Evolutionary conservation across 2,888 invertebrate genomes (phyloP).

Genomic region (Leuctra nigra): DNA sequence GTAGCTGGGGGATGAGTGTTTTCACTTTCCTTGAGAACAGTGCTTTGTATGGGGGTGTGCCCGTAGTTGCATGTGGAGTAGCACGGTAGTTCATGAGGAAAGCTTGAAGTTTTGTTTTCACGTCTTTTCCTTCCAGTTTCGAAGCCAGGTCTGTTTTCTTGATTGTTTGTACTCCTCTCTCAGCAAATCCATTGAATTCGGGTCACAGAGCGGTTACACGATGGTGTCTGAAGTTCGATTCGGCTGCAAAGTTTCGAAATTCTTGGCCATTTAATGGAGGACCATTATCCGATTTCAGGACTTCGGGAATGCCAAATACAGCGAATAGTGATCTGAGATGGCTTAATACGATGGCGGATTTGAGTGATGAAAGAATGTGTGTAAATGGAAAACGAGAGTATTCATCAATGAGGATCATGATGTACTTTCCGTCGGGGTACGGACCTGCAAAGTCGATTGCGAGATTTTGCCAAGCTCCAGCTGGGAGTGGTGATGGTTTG

Average conservation of each 20-base stretch:
- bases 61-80: not conserved
- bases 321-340: not conserved
- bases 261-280: not conserved
- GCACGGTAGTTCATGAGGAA: not conserved
- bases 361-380: not conserved
- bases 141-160: not conserved
- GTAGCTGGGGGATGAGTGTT: not conserved
- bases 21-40: not conserved
- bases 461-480: not conserved
- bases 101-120: not conserved
- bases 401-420: not conserved
- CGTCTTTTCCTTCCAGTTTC: not conserved
- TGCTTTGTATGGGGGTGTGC: not conserved
- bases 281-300: not conserved
- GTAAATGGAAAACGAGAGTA: not conserved
- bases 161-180: not conserved
- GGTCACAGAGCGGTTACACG: not conserved
- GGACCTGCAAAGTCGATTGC: conserved; percentile 3
- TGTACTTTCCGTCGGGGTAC: not conserved
- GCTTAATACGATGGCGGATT: not conserved
- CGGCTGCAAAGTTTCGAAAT: not conserved
- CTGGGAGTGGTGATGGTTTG: not conserved
- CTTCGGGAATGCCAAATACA: not conserved
- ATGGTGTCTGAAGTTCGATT: not conserved
- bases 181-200: not conserved